These are phyloP conservation scores for Metopolophium dirhodum DNA, from an alignment of 1,140 invertebrate species.

Conservation along the genomic window DNA sequence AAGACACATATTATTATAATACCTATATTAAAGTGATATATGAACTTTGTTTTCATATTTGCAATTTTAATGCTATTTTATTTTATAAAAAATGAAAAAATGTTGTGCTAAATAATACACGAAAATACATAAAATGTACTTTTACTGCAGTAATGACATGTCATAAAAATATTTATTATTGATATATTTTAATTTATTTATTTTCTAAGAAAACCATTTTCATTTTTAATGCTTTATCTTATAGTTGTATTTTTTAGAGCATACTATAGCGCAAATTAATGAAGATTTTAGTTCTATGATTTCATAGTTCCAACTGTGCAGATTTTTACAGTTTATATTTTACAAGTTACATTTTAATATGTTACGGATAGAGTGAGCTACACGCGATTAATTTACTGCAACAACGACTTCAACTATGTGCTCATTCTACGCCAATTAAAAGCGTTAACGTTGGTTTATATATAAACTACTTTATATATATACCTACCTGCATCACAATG, in stretches of 20 bases:
- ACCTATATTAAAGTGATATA: background rate
- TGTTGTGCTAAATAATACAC: no score
- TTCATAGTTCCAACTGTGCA: background rate
- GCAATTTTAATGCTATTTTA: background rate
- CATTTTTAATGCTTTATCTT: background rate
- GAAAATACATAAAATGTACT: no score
- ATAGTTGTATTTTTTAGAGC: background rate
- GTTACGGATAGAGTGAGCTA: background rate
- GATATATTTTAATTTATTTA: no score
- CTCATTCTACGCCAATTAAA: background rate
- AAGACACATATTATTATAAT: no score
- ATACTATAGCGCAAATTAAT: background rate
- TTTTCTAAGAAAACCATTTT: background rate
- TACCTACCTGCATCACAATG: background rate
- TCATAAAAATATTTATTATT: no score
- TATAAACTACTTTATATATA: background rate
- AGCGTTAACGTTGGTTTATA: background rate
- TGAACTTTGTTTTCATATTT: background rate
- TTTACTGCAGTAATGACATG: no score
- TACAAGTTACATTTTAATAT: background rate
- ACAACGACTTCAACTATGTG: background rate
- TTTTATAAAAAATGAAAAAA: background rate
- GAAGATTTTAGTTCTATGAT: background rate
- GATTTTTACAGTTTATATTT: background rate
- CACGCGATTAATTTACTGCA: constrained; percentile 13